Conservation (phyloP, 2,113 vertebrate genomes). For the Poeciliopsis turrubarensis region DNA sequence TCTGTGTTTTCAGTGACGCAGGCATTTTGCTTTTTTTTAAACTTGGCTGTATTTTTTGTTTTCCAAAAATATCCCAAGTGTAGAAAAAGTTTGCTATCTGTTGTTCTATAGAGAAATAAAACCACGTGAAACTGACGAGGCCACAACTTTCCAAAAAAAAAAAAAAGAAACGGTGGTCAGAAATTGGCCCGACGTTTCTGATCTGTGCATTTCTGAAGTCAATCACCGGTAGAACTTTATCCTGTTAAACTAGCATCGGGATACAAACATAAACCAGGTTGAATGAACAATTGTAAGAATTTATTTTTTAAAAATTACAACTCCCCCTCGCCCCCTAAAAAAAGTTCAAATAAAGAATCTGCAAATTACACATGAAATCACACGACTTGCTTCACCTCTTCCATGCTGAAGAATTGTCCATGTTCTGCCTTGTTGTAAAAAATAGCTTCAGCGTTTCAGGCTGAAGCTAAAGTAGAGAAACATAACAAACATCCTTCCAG, state of each 20-base stretch:
- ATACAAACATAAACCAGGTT: neutral
- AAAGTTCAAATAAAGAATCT: no score
- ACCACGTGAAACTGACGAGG: no score
- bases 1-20: no score
- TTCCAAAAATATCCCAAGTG: no score
- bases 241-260: neutral
- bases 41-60: no score
- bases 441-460: neutral
- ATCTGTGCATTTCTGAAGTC: neutral
- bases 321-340: no score
- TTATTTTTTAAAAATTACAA: neutral
- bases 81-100: no score
- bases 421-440: neutral
- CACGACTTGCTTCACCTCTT: neutral
- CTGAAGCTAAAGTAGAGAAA: constrained; percentile 4
- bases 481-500: neutral
- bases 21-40: no score
- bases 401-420: neutral
- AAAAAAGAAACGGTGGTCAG: neutral
- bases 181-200: neutral
- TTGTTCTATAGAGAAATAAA: no score
- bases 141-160: neutral
- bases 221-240: neutral
- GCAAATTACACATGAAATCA: no score
- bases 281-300: neutral